Evolutionary conservation across 2,113 vertebrate species (phyloP).

Genomic region (Erpornis zantholeuca): DNA sequence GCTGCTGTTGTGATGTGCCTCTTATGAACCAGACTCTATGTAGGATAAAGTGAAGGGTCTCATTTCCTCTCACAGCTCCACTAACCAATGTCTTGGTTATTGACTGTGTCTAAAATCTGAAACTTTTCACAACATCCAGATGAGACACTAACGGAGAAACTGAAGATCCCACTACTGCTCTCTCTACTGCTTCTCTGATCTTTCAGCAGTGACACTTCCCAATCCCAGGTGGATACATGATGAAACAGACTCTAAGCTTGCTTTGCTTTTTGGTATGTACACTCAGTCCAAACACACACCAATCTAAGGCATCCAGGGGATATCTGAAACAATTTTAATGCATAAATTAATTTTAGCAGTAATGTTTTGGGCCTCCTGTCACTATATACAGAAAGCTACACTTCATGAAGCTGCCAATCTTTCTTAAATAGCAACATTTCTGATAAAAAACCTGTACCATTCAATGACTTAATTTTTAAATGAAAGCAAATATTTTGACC

Average conservation of each 20-base stretch:
- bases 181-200: background rate
- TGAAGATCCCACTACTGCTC: background rate
- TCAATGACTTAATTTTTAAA: background rate
- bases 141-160: background rate
- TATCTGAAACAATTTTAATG: background rate
- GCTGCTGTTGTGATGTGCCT: background rate
- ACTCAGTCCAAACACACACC: background rate
- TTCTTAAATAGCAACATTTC: background rate
- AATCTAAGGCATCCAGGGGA: background rate
- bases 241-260: background rate
- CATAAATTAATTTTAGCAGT: background rate
- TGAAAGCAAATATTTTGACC: background rate
- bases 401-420: background rate
- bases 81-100: background rate
- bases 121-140: background rate
- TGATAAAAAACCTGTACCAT: background rate
- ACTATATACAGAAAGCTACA: background rate
- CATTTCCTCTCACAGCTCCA: background rate
- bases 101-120: background rate
- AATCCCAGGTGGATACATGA: background rate
- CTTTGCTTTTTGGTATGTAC: background rate
- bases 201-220: background rate
- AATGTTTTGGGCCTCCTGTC: background rate
- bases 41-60: background rate
- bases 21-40: background rate